Percentiles rank a stretch among this genome's conserved stretches.
These are phyloP conservation scores for Seriola dumerili DNA, from an alignment of 2,113 vertebrate species.

Conservation along the genomic window DNA sequence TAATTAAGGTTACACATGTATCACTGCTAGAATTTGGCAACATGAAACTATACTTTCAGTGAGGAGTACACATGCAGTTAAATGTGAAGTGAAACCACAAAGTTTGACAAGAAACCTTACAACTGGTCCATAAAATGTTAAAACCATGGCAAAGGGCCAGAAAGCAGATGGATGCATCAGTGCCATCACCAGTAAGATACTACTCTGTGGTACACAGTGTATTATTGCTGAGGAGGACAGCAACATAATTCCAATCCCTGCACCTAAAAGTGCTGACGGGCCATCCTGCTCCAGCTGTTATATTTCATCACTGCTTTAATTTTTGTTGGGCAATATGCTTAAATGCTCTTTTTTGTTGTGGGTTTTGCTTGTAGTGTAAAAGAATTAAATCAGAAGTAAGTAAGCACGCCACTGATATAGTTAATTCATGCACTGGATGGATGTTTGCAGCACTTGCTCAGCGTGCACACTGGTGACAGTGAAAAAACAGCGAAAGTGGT, in stretches of 20 bases:
- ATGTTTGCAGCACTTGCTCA: too few relatives aligned
- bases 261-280: background rate
- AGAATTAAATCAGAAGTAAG: too few relatives aligned
- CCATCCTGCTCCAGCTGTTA: background rate
- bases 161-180: background rate
- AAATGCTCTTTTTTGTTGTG: too few relatives aligned
- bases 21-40: background rate
- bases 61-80: background rate
- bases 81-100: background rate
- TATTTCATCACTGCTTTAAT: background rate
- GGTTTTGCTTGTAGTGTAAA: background rate
- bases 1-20: too few relatives aligned
- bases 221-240: background rate
- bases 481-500: too few relatives aligned
- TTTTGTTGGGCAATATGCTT: background rate
- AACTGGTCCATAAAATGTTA: background rate
- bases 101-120: background rate
- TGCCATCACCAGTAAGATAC: background rate
- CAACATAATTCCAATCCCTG: background rate
- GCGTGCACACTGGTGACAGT: too few relatives aligned
- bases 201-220: background rate
- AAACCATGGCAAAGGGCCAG: background rate
- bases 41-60: background rate
- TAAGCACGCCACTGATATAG: too few relatives aligned
- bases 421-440: too few relatives aligned